A percentile compares a stretch with the other conserved stretches of the same genome.
Conservation (phyloP, 2,113 vertebrate species). For the Perognathus longimembris region DNA sequence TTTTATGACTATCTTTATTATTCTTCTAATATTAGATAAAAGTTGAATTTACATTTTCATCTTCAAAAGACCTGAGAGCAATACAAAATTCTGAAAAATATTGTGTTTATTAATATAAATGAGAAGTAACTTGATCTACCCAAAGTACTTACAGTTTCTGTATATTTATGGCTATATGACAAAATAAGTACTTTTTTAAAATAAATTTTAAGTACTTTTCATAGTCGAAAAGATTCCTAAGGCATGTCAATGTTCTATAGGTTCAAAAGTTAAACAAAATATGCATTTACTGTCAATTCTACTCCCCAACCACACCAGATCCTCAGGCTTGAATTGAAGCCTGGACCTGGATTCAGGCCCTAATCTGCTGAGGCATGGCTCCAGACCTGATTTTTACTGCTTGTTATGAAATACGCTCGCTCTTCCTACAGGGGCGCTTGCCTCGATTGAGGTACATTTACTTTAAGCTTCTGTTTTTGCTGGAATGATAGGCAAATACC, state of each 20-base stretch:
- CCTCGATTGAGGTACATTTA: too few species aligned
- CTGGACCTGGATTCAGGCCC: too few species aligned
- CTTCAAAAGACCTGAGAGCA: background rate
- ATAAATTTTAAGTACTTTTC: background rate
- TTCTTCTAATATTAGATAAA: conserved; percentile 12
- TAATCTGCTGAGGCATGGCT: too few species aligned
- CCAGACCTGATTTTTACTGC: too few species aligned
- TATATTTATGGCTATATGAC: background rate
- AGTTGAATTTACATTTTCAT: background rate
- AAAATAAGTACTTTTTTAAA: background rate
- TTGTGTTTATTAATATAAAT: background rate
- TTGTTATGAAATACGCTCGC: too few species aligned
- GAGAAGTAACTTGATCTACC: background rate
- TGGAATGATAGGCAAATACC: too few species aligned
- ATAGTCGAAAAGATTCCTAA: background rate
- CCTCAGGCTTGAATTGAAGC: too few species aligned
- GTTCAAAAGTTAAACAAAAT: background rate
- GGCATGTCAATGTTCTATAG: background rate
- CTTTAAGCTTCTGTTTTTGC: too few species aligned
- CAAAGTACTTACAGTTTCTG: background rate
- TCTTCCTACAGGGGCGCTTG: too few species aligned
- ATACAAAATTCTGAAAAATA: background rate
- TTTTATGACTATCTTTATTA: conserved; percentile 44
- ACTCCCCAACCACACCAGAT: too few species aligned
- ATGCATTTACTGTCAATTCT: too few species aligned